Percentiles rank a stretch among this genome's conserved stretches.
Evolutionary conservation across 2,797 vertebrate genomes (phyloP).

Genomic region (Sebastolobus altivelis): DNA sequence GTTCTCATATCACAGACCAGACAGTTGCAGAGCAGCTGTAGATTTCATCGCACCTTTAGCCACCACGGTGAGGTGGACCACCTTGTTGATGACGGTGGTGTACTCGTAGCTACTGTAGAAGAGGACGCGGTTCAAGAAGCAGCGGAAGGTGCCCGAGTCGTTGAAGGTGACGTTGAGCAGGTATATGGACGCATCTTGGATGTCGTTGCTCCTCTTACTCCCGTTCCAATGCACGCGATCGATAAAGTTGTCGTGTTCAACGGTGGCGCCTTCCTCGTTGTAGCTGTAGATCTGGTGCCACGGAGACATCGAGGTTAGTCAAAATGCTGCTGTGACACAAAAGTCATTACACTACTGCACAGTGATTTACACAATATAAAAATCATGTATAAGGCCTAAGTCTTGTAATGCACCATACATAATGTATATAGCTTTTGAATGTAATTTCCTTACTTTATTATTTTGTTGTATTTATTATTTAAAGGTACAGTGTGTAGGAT

Average conservation of each 20-base stretch:
- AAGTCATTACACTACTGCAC: too few relatives aligned
- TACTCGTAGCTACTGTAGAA: constrained; percentile 82
- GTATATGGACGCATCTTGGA: constrained; percentile 92
- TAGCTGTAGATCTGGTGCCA: constrained; percentile 87
- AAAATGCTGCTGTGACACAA: not conserved
- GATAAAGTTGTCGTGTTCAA: constrained; percentile 79
- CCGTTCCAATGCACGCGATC: constrained; percentile 90
- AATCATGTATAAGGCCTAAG: not conserved
- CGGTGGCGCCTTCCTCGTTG: constrained; percentile 39
- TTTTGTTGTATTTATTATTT: constrained; percentile 1
- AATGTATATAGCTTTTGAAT: not conserved
- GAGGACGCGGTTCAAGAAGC: constrained; percentile 89
- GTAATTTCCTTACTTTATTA: not conserved
- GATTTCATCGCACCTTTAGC: constrained; percentile 83
- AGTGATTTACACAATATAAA: not conserved
- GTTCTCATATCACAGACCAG: not conserved
- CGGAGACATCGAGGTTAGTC: not conserved
- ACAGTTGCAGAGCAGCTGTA: not conserved
- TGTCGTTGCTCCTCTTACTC: constrained; percentile 86
- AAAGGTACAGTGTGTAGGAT: not conserved
- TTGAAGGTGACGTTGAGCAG: constrained; percentile 91
- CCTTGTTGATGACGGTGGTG: constrained; percentile 82
- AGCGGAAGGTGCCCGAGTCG: constrained; percentile 89
- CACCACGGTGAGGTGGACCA: constrained; percentile 87
- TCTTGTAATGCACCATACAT: not conserved